Evolutionary conservation across 2,797 vertebrate genomes (phyloP).

Genomic region (Cyprinella venusta): DNA sequence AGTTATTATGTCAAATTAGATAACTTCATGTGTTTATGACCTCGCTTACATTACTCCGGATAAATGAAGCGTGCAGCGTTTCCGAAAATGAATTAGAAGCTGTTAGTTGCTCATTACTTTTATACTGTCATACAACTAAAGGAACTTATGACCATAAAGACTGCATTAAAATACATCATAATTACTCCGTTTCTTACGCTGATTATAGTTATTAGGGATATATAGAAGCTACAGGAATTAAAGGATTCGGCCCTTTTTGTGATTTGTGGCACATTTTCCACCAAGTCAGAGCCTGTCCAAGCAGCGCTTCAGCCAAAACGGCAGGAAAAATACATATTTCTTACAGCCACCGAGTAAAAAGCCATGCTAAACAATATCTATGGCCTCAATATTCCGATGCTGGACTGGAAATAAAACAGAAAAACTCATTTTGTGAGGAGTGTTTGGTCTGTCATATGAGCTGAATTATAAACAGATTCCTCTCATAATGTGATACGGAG

Average conservation of each 20-base stretch:
- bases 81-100: not conserved
- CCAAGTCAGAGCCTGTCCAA: not conserved
- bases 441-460: not conserved
- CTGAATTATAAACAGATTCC: conserved; percentile 13
- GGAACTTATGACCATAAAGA: not conserved
- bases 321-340: conserved; percentile 18
- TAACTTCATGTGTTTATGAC: not conserved
- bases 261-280: conserved; percentile 32
- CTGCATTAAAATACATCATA: conserved; percentile 8
- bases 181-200: not conserved
- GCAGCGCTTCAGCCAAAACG: not conserved
- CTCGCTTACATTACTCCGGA: not conserved
- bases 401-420: conserved; percentile 7
- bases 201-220: not conserved
- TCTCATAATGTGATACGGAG: not conserved
- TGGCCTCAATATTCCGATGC: not conserved
- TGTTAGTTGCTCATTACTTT: not conserved
- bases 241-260: conserved; percentile 4
- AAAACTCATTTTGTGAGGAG: not conserved
- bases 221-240: conserved; percentile 8
- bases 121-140: not conserved
- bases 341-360: conserved; percentile 18
- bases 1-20: not conserved
- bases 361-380: conserved; percentile 32
- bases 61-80: not conserved